Conservation (phyloP, 1,140 invertebrate genomes). For the Gonioctena quinquepunctata region DNA sequence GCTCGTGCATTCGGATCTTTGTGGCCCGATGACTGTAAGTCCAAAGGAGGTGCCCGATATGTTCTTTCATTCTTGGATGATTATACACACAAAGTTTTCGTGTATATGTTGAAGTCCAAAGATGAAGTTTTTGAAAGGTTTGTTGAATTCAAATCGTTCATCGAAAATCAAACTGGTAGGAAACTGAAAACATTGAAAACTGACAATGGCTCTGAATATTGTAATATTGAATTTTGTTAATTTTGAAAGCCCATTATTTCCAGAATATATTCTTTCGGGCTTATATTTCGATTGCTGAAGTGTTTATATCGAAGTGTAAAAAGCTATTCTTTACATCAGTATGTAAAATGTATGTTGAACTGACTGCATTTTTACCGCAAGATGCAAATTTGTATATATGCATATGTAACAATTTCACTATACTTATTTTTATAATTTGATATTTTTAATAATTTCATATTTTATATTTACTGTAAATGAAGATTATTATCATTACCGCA, state of each 20-base stretch:
- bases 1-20: neutral
- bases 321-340: no score
- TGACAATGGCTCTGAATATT: neutral
- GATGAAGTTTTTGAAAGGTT: neutral
- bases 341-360: no score
- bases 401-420: neutral
- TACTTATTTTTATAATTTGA: neutral
- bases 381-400: no score
- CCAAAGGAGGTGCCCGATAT: neutral
- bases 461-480: no score
- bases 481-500: no score
- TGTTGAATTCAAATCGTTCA: neutral
- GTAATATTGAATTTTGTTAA: no score
- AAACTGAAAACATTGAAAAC: neutral
- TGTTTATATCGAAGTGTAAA: no score
- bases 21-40: neutral
- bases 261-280: no score
- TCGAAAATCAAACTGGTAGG: neutral
- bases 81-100: neutral
- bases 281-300: no score
- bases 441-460: no score
- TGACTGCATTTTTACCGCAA: no score
- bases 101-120: neutral
- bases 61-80: neutral
- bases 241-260: no score